phyloP scores from a whole-genome alignment of 2,113 vertebrate species.

The Bolborhynchus lineola region DNA sequence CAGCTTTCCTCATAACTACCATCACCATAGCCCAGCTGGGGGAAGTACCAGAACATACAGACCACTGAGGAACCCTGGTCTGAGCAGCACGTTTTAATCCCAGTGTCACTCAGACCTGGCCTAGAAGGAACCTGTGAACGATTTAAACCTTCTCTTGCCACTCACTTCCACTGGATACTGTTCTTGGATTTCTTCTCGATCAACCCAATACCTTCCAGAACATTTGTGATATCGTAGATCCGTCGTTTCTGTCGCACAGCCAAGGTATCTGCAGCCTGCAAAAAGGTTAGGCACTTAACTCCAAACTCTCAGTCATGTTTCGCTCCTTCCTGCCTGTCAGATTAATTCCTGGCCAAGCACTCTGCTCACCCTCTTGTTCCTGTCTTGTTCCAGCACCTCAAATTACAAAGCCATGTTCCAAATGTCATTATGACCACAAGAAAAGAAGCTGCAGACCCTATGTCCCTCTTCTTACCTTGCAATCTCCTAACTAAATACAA shows the following conservation, averaged over 20 bases:
- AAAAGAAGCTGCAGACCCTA: neutral
- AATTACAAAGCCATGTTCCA: neutral
- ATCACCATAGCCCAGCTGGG: neutral
- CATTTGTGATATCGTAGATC: constrained; percentile 98
- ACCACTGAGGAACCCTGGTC: neutral
- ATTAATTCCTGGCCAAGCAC: neutral
- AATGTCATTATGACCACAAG: neutral
- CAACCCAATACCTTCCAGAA: constrained; percentile 94
- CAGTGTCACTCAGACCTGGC: neutral
- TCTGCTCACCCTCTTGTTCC: neutral
- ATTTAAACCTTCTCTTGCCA: neutral
- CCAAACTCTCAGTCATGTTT: neutral
- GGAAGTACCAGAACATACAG: accelerated
- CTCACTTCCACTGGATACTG: constrained; percentile 99
- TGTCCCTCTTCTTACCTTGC: neutral
- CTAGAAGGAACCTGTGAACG: neutral
- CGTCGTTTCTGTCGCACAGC: constrained; percentile 96
- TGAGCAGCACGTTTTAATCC: neutral
- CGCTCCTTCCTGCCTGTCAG: neutral
- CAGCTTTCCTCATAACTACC: neutral
- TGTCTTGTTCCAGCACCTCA: neutral
- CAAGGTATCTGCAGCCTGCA: constrained; percentile 94
- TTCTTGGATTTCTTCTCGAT: constrained; percentile 99
- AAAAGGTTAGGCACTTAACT: neutral
- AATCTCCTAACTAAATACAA: neutral